A percentile compares a stretch with the other conserved stretches of the same genome.
Evolutionary conservation across 2,797 vertebrate genomes (phyloP).

Genomic region (Centropyge bicolor): DNA sequence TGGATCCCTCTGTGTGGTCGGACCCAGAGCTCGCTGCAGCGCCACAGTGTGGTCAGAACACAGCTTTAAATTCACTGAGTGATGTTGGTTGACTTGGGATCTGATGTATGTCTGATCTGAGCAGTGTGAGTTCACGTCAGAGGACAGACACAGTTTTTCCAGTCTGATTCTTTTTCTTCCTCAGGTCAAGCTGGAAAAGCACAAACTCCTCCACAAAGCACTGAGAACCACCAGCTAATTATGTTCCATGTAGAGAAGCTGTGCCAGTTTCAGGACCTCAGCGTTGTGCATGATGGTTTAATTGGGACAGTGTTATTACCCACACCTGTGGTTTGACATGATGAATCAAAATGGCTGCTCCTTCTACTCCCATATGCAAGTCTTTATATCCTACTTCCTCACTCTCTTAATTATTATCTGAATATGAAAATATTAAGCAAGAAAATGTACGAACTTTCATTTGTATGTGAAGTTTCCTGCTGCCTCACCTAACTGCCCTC

Average conservation of each 20-base stretch:
- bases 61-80: too few relatives aligned
- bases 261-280: neutral
- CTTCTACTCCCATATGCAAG: neutral
- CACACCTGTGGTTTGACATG: conserved; percentile 6
- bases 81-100: too few relatives aligned
- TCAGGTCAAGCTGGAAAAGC: too few relatives aligned
- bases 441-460: neutral
- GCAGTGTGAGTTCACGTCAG: too few relatives aligned
- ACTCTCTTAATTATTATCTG: neutral
- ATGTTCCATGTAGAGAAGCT: neutral
- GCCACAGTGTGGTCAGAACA: too few relatives aligned
- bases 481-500: neutral
- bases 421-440: neutral
- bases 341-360: neutral
- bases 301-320: neutral
- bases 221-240: neutral
- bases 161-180: too few relatives aligned
- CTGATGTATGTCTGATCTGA: too few relatives aligned
- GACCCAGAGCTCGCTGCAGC: too few relatives aligned
- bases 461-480: neutral
- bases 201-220: too few relatives aligned
- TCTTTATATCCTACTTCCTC: neutral
- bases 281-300: neutral
- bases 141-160: too few relatives aligned
- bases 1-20: too few relatives aligned